Evolutionary conservation across 2,113 vertebrate genomes (phyloP), one percentile per base, ranked within the genome.

Genomic region (Corythornis vintsioides): DNA sequence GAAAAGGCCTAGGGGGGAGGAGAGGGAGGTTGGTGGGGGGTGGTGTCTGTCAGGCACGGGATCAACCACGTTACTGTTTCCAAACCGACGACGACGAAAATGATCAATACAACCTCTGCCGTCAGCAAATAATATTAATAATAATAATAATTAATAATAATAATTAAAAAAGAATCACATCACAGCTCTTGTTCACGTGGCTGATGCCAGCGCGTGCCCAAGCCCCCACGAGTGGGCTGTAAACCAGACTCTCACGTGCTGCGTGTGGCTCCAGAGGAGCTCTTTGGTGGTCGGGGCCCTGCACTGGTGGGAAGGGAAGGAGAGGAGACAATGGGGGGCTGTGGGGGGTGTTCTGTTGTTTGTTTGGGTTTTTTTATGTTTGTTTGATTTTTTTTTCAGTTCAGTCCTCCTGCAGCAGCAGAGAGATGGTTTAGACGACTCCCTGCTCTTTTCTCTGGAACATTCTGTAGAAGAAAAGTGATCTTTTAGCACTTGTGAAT

Each of bases 131-230:
- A 87, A 18, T 28, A 79, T 63, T n/a, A 78, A 67, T 19, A 87
- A 17, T 50, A 19, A n/a, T n/a, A 79, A 66, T 31, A 78, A 78
- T 60, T 21, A 87, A 16, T 26, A 79, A 70, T 31, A 78, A 67
- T 19, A 85, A 12, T 38, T 38, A 31, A 83, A 63, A 15, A 88
- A 81, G 15, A 64, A 85, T 78, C 66, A 43, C 66, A 53, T 91
- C 94, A 94, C 94, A 92, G 94, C 92, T 93, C 89, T 28, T 19
- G 78, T 88, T 94, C 90, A 47, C 93, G 9, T 63, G 88, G 92
- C 89, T 81, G 93, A 80, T 29, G 82, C 43, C 43, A 17, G 45
- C 45, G 17, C 11, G 12, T 38, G 67, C 70, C 83, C 22, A 3
- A 66, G 50, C 48, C 60, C 61, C 73, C 31, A 3, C 11, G 5